A percentile compares a stretch with the other conserved stretches of the same genome.
phyloP scores from a whole-genome alignment of 2,797 vertebrate genomes.

The Poeciliopsis paucimaculata region DNA sequence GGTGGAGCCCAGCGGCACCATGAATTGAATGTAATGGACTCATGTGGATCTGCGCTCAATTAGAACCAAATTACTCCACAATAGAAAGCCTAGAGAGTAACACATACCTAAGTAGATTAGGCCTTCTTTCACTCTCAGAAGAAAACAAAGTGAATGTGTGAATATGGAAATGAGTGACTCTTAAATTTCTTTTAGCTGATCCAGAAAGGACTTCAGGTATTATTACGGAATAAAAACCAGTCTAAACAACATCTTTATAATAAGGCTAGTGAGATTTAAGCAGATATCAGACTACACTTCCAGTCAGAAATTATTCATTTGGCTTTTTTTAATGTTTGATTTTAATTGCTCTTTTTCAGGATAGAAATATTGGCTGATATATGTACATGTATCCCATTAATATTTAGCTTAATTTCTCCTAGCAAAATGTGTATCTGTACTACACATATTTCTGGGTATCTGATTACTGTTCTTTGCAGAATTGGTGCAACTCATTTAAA shows the following conservation, averaged over 20 bases:
- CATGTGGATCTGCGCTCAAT: conserved; percentile 59
- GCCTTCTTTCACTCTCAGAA: not conserved
- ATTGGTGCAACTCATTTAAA: not conserved
- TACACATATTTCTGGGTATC: not conserved
- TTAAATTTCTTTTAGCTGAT: not conserved
- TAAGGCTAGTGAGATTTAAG: not conserved
- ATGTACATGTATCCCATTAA: not conserved
- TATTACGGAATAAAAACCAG: not conserved
- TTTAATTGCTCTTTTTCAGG: not conserved
- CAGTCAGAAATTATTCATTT: not conserved
- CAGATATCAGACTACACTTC: not conserved
- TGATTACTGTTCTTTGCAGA: not conserved
- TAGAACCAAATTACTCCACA: conserved; percentile 53
- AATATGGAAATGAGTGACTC: conserved; percentile 1
- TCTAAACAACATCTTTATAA: not conserved
- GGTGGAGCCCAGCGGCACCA: conserved; percentile 54
- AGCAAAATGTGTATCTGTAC: not conserved
- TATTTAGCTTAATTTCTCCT: too few relatives aligned
- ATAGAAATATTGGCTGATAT: not conserved
- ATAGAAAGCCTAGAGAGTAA: conserved; percentile 29
- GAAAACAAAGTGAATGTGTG: not conserved
- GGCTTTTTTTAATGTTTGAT: not conserved
- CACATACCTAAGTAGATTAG: conserved; percentile 6
- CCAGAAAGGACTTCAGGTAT: not conserved
- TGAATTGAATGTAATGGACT: conserved; percentile 54